phyloP scores from a whole-genome alignment of 2,797 vertebrate genomes.

The Ispidina picta region DNA sequence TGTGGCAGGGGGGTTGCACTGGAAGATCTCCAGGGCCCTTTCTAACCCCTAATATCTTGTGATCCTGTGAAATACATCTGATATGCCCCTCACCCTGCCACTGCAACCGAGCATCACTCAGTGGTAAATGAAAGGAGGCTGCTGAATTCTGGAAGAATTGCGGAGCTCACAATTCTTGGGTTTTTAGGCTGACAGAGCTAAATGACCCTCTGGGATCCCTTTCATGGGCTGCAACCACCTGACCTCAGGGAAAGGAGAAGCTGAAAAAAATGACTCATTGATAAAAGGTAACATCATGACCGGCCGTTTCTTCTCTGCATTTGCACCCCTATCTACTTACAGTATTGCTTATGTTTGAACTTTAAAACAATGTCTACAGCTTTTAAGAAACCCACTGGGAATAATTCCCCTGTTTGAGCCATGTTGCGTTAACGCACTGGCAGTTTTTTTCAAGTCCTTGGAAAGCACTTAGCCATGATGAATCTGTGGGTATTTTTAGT shows the following conservation, averaged over 20 bases:
- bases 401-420: neutral
- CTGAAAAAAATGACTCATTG: neutral
- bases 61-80: neutral
- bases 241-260: neutral
- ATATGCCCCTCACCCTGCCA: accelerated
- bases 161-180: accelerated
- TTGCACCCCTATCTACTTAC: neutral
- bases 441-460: neutral
- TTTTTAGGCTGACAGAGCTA: neutral
- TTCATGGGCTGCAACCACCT: accelerated
- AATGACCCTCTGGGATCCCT: neutral
- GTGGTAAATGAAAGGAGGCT: accelerated
- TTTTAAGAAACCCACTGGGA: neutral
- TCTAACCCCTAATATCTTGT: no score
- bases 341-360: neutral
- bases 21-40: no score
- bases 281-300: neutral
- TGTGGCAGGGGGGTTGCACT: no score
- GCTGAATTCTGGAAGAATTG: neutral
- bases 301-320: neutral
- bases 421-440: accelerated
- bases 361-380: neutral
- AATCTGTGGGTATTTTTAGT: neutral
- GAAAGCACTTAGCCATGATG: neutral
- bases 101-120: accelerated